Evolutionary conservation across 2,888 invertebrate genomes (phyloP).

Genomic region (Salticus scenicus): DNA sequence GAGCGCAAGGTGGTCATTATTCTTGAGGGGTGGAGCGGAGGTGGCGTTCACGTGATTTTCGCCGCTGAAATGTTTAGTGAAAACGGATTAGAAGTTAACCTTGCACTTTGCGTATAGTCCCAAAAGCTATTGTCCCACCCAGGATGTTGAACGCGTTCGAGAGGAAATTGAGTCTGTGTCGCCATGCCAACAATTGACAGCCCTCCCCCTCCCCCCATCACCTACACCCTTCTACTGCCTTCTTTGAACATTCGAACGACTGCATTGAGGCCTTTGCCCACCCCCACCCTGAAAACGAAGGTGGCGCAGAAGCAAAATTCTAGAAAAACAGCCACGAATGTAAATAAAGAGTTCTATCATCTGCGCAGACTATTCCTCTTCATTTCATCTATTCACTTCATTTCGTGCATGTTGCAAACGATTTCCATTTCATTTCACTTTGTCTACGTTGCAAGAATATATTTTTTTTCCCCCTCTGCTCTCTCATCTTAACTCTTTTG

Average conservation of each 20-base stretch:
- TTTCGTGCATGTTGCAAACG: conserved; percentile 12
- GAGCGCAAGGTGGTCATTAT: too few species aligned
- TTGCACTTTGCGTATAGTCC: conserved; percentile 32
- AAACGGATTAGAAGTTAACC: too few species aligned
- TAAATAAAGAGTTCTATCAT: background rate
- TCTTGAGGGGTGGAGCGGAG: too few species aligned
- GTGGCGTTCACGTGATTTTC: too few species aligned
- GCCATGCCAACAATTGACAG: conserved; percentile 69
- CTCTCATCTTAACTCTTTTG: background rate
- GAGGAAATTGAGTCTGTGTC: conserved; percentile 69
- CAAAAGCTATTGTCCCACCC: conserved; percentile 38
- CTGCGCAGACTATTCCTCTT: conserved; percentile 12
- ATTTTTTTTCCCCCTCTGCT: background rate
- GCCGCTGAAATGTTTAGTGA: too few species aligned
- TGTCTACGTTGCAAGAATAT: conserved; percentile 1
- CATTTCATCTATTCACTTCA: conserved; percentile 17
- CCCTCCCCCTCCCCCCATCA: background rate
- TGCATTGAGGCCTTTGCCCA: conserved; percentile 6
- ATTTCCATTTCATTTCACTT: conserved; percentile 17
- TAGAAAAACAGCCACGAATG: conserved; percentile 9
- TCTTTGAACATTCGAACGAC: conserved; percentile 9
- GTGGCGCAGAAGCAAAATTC: conserved; percentile 20
- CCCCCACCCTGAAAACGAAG: background rate
- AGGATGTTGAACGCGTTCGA: conserved; percentile 62
- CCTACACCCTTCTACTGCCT: conserved; percentile 21